These are phyloP conservation scores for Sympetrum striolatum DNA, from an alignment of 2,888 invertebrate genomes.

Conservation along the genomic window DNA sequence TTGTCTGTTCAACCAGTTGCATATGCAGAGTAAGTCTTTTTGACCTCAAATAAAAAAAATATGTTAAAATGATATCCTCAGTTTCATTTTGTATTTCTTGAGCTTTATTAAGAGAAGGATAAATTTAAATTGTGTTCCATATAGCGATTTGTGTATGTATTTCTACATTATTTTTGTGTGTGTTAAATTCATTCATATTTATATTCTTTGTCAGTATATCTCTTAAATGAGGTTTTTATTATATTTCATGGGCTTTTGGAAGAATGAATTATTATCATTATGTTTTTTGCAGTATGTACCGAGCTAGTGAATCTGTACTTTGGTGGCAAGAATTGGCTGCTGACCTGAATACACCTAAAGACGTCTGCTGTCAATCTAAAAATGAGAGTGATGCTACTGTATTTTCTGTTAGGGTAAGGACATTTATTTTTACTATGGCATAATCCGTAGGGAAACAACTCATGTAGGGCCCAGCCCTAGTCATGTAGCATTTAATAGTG, in stretches of 20 bases:
- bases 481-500: too few species aligned
- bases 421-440: not conserved
- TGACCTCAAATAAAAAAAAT: not conserved
- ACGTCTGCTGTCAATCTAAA: constrained; percentile 73
- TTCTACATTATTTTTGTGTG: not conserved
- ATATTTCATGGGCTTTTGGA: too few species aligned
- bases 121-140: not conserved
- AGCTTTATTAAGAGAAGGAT: not conserved
- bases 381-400: constrained; percentile 66
- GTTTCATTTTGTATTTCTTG: not conserved
- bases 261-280: not conserved
- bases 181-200: not conserved
- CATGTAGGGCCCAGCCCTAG: too few species aligned
- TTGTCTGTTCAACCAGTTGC: constrained; percentile 77
- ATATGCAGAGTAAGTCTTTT: constrained; percentile 67
- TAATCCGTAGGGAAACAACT: too few species aligned
- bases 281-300: constrained; percentile 67
- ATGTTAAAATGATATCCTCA: not conserved
- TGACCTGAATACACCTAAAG: constrained; percentile 70
- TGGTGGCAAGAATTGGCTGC: constrained; percentile 82
- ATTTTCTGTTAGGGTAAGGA: constrained; percentile 70
- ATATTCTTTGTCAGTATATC: too few species aligned
- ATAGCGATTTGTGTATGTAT: not conserved
- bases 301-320: constrained; percentile 73
- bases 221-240: too few species aligned